These are phyloP conservation scores for Enteromius viviparus DNA, from an alignment of 2,797 vertebrate genomes.

Conservation along the genomic window DNA sequence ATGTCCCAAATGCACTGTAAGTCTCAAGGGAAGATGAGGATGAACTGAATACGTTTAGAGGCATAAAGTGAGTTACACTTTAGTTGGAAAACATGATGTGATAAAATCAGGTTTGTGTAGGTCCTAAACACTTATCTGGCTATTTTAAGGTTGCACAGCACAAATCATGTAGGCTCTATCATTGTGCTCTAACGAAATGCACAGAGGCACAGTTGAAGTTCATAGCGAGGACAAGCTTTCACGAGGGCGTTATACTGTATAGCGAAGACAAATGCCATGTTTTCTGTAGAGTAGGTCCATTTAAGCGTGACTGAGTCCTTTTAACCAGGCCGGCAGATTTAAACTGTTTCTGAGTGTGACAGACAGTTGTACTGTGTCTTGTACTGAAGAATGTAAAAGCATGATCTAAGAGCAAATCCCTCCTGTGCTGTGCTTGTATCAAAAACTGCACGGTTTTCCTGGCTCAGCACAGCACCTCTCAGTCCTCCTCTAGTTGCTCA, in stretches of 20 bases:
- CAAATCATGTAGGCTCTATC: constrained; percentile 5
- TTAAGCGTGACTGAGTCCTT: not conserved
- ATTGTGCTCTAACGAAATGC: constrained; percentile 21
- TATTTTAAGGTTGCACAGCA: constrained; percentile 37
- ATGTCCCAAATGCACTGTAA: not conserved
- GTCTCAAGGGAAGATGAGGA: constrained; percentile 7
- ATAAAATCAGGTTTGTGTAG: constrained; percentile 17
- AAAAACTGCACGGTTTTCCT: not conserved
- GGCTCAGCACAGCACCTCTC: constrained; percentile 31
- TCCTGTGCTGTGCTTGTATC: not conserved
- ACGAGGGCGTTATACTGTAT: not conserved
- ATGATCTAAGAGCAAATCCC: constrained; percentile 19
- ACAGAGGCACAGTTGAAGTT: constrained; percentile 26
- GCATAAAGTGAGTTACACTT: not conserved
- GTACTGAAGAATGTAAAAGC: constrained; percentile 6
- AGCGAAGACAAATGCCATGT: not conserved
- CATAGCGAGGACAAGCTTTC: constrained; percentile 25
- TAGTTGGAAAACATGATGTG: constrained; percentile 2
- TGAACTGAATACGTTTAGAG: constrained; percentile 26
- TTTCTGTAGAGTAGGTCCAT: not conserved
- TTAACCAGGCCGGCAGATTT: not conserved
- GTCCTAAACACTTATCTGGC: constrained; percentile 15
- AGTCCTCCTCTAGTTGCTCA: constrained; percentile 24
- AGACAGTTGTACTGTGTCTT: not conserved
- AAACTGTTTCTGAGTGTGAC: not conserved